These are phyloP conservation scores for Mobula hypostoma DNA, from an alignment of 2,113 vertebrate species.

Conservation along the genomic window DNA sequence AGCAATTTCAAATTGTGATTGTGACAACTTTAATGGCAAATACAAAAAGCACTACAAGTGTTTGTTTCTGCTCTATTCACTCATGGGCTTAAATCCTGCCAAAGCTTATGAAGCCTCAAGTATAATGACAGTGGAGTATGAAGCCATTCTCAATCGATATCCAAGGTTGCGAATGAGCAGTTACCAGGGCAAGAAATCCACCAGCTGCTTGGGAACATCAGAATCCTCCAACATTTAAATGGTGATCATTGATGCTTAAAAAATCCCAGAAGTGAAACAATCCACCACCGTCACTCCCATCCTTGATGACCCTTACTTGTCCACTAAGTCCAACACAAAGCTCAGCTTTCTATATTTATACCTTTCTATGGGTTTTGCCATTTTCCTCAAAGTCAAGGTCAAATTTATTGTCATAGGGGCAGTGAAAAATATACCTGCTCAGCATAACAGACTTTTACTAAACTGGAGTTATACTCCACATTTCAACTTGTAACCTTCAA, in stretches of 20 bases:
- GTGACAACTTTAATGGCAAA: neutral
- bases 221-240: too few species aligned
- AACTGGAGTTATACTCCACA: neutral
- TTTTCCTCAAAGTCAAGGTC: too few species aligned
- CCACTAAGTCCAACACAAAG: neutral
- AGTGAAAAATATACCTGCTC: too few species aligned
- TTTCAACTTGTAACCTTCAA: neutral
- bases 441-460: neutral
- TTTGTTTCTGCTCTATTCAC: neutral
- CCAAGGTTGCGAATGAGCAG: too few species aligned
- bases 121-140: neutral
- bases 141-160: neutral
- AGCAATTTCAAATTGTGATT: neutral
- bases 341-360: too few species aligned
- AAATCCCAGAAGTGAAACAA: too few species aligned
- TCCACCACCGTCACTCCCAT: neutral
- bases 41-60: neutral
- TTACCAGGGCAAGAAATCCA: too few species aligned
- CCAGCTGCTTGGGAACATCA: too few species aligned
- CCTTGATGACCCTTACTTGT: neutral
- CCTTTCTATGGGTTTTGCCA: too few species aligned
- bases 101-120: neutral
- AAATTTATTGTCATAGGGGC: too few species aligned
- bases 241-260: too few species aligned
- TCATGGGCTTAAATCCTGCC: neutral